Conservation (phyloP, 2,113 vertebrate genomes). For the Microtus montanus region DNA sequence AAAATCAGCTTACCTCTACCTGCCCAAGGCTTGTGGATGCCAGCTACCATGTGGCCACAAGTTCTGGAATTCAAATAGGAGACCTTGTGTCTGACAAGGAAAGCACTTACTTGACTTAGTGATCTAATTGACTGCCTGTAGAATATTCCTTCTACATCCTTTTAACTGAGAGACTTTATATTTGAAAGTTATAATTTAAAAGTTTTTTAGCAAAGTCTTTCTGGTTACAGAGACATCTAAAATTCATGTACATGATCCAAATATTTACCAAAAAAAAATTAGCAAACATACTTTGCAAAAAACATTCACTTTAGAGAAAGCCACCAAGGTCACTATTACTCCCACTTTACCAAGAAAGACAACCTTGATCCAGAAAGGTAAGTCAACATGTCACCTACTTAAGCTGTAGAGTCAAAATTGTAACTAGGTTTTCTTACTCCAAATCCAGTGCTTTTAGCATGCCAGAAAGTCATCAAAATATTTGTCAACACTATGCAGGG, state of each 20-base stretch:
- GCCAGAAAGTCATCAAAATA: not conserved
- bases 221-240: constrained; percentile 5
- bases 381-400: not conserved
- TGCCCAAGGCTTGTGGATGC: not conserved
- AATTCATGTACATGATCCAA: not conserved
- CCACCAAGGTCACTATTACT: constrained; percentile 20
- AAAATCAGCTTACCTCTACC: too few relatives aligned
- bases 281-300: constrained; percentile 29
- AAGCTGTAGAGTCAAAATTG: constrained; percentile 9
- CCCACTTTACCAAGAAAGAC: constrained; percentile 38
- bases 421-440: constrained; percentile 30
- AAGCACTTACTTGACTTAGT: not conserved
- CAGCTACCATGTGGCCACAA: too few relatives aligned
- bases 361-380: not conserved
- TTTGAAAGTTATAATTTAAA: constrained; percentile 30
- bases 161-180: not conserved
- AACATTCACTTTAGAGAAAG: constrained; percentile 33
- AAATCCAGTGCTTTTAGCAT: constrained; percentile 12
- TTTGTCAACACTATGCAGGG: not conserved
- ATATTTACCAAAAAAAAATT: constrained; percentile 18
- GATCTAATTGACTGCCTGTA: not conserved
- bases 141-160: constrained; percentile 25
- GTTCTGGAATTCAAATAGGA: too few relatives aligned
- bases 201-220: constrained; percentile 24
- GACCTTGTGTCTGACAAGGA: not conserved